These are phyloP conservation scores for Mellilla xanthometata DNA, from an alignment of 2,888 invertebrate species.

Conservation along the genomic window DNA sequence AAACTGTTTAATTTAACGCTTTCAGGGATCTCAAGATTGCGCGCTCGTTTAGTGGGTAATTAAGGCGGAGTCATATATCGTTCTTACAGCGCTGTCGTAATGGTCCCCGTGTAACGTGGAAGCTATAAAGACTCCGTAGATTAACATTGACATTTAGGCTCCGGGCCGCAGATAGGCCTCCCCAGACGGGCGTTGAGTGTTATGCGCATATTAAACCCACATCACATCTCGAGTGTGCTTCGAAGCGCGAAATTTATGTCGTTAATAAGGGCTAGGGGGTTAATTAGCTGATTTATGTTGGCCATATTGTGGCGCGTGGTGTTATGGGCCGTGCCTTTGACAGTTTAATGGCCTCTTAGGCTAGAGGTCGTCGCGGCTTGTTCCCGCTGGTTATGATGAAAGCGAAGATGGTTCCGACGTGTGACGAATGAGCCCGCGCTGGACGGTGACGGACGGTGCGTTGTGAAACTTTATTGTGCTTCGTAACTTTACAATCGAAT, in stretches of 20 bases:
- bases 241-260: slow-evolving; percentile 75
- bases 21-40: slow-evolving; percentile 8
- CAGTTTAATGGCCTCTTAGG: slow-evolving; percentile 65
- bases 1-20: slow-evolving; percentile 9
- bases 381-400: slow-evolving; percentile 45
- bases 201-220: slow-evolving; percentile 66
- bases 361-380: slow-evolving; percentile 43
- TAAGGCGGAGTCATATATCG: slow-evolving; percentile 18
- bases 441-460: slow-evolving; percentile 4
- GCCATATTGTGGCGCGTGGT: slow-evolving; percentile 68
- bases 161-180: slow-evolving; percentile 25
- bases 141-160: slow-evolving; percentile 46
- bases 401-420: slow-evolving; percentile 45
- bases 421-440: slow-evolving; percentile 37
- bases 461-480: slow-evolving; percentile 23
- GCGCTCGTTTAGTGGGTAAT: slow-evolving; percentile 14
- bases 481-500: slow-evolving; percentile 20
- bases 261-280: slow-evolving; percentile 76
- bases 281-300: slow-evolving; percentile 78
- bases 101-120: slow-evolving; percentile 34
- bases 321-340: slow-evolving; percentile 63
- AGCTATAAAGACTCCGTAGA: slow-evolving; percentile 38
- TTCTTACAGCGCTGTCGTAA: slow-evolving; percentile 29
- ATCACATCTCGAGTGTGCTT: slow-evolving; percentile 64
- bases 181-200: slow-evolving; percentile 42